Conservation (phyloP, 2,888 invertebrate species). For the Cerceris ruficornis region DNA sequence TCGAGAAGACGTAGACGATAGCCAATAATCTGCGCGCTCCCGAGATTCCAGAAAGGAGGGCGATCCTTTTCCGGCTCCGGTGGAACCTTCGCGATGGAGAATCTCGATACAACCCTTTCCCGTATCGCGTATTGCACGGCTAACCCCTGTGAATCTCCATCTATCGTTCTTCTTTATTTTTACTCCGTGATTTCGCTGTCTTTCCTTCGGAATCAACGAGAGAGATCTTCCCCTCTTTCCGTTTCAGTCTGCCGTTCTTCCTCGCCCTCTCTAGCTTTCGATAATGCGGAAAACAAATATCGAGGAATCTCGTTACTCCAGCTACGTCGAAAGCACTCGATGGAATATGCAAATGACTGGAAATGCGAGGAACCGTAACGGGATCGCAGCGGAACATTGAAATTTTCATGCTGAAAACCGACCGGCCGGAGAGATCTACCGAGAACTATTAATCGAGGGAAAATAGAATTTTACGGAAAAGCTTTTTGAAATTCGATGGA, state of each 20-base stretch:
- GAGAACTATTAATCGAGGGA: not conserved
- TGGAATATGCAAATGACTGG: slow-evolving; percentile 46
- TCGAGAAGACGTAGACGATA: slow-evolving; percentile 10
- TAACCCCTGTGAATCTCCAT: no score
- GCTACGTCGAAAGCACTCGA: not conserved
- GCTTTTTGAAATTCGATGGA: not conserved
- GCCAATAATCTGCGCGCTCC: slow-evolving; percentile 36
- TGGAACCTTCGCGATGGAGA: not conserved
- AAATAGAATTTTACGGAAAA: not conserved
- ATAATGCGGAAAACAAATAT: slow-evolving; percentile 11
- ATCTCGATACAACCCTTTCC: no score
- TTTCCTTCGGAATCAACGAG: not conserved
- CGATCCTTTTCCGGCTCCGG: slow-evolving; percentile 7
- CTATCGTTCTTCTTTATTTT: slow-evolving; percentile 10
- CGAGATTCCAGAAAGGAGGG: slow-evolving; percentile 16
- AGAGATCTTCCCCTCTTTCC: no score
- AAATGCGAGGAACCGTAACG: slow-evolving; percentile 32
- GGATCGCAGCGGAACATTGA: slow-evolving; percentile 37
- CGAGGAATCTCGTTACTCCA: slow-evolving; percentile 10
- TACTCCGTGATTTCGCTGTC: not conserved
- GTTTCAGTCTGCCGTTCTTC: not conserved
- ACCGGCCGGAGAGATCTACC: slow-evolving; percentile 18
- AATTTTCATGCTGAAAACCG: slow-evolving; percentile 33
- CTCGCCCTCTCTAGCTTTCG: not conserved
- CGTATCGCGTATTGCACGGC: no score